These are phyloP conservation scores for Corythoichthys haematopterus DNA, from an alignment of 2,113 vertebrate genomes.

Conservation along the genomic window DNA sequence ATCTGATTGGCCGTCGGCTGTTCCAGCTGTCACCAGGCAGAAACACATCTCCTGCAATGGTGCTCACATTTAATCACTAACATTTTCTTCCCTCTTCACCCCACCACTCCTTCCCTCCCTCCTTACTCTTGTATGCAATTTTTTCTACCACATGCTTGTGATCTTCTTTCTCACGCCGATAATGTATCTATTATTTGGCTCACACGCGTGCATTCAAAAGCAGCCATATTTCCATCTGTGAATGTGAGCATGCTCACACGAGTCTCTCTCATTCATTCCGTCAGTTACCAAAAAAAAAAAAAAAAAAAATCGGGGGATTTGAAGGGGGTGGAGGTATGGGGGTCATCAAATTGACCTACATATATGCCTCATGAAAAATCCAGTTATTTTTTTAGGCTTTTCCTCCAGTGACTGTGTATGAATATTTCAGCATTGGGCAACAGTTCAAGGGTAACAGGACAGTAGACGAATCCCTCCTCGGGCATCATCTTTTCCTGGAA, in stretches of 20 bases:
- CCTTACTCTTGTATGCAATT: slow-evolving; percentile 40
- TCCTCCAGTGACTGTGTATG: slow-evolving; percentile 54
- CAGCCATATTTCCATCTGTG: neutral
- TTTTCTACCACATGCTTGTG: slow-evolving; percentile 10
- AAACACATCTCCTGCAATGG: slow-evolving; percentile 66
- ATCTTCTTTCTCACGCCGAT: slow-evolving; percentile 17
- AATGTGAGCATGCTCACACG: slow-evolving; percentile 1
- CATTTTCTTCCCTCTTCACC: slow-evolving; percentile 17
- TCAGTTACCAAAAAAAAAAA: slow-evolving; percentile 57
- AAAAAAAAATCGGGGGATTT: neutral
- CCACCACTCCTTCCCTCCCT: slow-evolving; percentile 27
- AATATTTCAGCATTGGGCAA: slow-evolving; percentile 63
- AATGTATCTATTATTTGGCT: neutral
- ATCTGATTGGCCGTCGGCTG: slow-evolving; percentile 65
- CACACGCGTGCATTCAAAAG: neutral
- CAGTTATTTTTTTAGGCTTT: slow-evolving; percentile 51
- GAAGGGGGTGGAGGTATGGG: slow-evolving; percentile 3
- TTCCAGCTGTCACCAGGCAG: slow-evolving; percentile 79
- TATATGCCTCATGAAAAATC: slow-evolving; percentile 65
- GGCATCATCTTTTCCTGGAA: slow-evolving; percentile 23
- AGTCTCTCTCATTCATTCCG: slow-evolving; percentile 24
- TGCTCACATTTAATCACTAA: slow-evolving; percentile 68
- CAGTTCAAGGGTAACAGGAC: slow-evolving; percentile 47
- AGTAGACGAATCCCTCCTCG: slow-evolving; percentile 28
- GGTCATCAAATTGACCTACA: slow-evolving; percentile 73